phyloP scores from a whole-genome alignment of 2,888 invertebrate genomes.

The Acronicta leporina region DNA sequence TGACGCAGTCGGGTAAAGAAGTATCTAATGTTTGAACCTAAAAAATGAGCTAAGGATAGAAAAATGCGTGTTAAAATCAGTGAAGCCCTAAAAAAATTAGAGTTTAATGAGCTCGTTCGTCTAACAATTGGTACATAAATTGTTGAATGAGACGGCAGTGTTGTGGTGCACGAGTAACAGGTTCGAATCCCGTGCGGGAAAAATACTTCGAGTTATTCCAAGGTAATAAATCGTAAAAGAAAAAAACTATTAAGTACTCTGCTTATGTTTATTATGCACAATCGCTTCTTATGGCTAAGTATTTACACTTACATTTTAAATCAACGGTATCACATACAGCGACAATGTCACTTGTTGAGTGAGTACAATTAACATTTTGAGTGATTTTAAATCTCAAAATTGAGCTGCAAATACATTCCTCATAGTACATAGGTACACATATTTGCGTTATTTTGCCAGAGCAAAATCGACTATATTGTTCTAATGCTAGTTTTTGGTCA shows the following conservation, averaged over 20 bases:
- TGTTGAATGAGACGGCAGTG: no score
- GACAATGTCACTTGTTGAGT: neutral
- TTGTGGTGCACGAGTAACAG: no score
- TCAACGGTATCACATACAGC: slow-evolving; percentile 19
- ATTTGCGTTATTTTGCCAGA: neutral
- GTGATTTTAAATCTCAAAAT: neutral
- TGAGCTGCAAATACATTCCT: neutral
- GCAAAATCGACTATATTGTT: neutral
- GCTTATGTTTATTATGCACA: slow-evolving; percentile 38
- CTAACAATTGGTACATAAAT: no score
- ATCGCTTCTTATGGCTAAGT: slow-evolving; percentile 26
- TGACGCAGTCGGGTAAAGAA: no score
- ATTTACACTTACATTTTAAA: slow-evolving; percentile 33
- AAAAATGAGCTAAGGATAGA: no score
- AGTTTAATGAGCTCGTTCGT: no score
- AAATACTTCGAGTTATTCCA: no score
- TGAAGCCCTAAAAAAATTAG: no score
- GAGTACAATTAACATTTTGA: neutral
- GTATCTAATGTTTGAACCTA: no score
- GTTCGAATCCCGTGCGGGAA: no score
- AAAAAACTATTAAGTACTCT: neutral
- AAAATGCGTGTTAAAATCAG: no score
- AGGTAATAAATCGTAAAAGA: neutral
- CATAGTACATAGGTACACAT: neutral
- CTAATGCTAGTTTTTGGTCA: neutral